Percentiles rank a stretch among this genome's conserved stretches.
Conservation (phyloP, 1,140 invertebrate species). For the Drosophila trapezifrons region DNA sequence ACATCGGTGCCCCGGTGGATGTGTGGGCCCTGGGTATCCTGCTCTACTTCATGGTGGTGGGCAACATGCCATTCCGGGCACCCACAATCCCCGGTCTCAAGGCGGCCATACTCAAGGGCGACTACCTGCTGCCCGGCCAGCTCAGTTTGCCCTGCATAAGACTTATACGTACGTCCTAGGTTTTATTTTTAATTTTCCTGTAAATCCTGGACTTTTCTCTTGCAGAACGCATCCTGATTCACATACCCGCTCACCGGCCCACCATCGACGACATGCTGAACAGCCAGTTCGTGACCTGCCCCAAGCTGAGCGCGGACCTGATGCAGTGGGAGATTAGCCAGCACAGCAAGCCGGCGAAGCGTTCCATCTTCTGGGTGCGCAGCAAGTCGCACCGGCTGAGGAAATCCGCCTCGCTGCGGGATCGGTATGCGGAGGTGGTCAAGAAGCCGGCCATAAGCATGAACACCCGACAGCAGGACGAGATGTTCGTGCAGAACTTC, state of each 20-base stretch:
- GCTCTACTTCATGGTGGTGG: constrained; percentile 92
- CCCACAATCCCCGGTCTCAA: constrained; percentile 88
- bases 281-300: constrained; percentile 83
- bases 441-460: constrained; percentile 82
- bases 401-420: constrained; percentile 79
- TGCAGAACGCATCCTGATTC: constrained; percentile 84
- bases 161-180: constrained; percentile 83
- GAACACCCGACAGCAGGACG: constrained; percentile 80
- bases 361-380: constrained; percentile 81
- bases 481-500: constrained; percentile 79
- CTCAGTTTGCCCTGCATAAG: constrained; percentile 84
- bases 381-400: constrained; percentile 82
- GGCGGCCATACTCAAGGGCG: constrained; percentile 88
- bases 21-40: constrained; percentile 94
- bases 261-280: constrained; percentile 84
- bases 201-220: not conserved
- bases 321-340: constrained; percentile 79
- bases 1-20: constrained; percentile 90
- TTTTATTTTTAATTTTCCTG: not conserved
- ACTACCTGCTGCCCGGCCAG: constrained; percentile 86
- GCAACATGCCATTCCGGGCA: constrained; percentile 91
- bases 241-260: constrained; percentile 83
- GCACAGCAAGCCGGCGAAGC: constrained; percentile 79
- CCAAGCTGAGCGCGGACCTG: constrained; percentile 77
- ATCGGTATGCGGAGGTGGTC: constrained; percentile 81